Evolutionary conservation across 2,888 invertebrate species (phyloP), one percentile per base, ranked within the genome.

Genomic region (Plutella xylostella): DNA sequence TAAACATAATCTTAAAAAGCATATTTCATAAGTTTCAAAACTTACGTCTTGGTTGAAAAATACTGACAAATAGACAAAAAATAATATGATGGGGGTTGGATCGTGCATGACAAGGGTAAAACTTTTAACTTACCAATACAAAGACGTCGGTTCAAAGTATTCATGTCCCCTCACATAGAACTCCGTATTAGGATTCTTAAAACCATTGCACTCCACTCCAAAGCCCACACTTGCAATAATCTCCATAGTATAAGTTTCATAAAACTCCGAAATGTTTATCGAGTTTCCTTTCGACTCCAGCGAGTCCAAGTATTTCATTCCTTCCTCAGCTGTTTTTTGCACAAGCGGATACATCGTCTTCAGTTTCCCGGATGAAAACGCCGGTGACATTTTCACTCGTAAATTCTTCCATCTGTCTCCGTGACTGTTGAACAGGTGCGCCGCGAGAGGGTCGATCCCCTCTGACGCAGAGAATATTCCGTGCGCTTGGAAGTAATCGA

Each of bases 321-420:
- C 77, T 45, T 86, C 77, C 11, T 79, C 65, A 0, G 87, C 87
- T 45, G 88, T 86, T 28, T 84, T 72, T 33, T 86, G 77, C 11
- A 90, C 84, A 0, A 87, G 82, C 0, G 75, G 74, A 54, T 88
- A 89, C 88, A 90, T 89, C 2, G 69, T 80, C 61, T 88, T 90
- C 40, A 91, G 65, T 65, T 90, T 90, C 6, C 87, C 88, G 0
- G 89, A 85, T 0, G 90, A 87, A 58, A 90, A 92, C 0, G 88
- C 85, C 0, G 90, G 88, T 1, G 90, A 85, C 56, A 91, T 67
- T 55, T 89, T 89, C 0, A 80, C 53, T 14, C 91, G 77, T 20
- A 91, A 63, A 40, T 73, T 79, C 57, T 85, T 89, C 91, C 92
- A 92, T 42, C 84, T 75, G 7, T 83, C 69, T 1, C 87, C 88